Percentiles rank a stretch among this genome's conserved stretches.
Conservation (phyloP, 2,113 vertebrate genomes). For the Epinephelus cyanopodus region DNA sequence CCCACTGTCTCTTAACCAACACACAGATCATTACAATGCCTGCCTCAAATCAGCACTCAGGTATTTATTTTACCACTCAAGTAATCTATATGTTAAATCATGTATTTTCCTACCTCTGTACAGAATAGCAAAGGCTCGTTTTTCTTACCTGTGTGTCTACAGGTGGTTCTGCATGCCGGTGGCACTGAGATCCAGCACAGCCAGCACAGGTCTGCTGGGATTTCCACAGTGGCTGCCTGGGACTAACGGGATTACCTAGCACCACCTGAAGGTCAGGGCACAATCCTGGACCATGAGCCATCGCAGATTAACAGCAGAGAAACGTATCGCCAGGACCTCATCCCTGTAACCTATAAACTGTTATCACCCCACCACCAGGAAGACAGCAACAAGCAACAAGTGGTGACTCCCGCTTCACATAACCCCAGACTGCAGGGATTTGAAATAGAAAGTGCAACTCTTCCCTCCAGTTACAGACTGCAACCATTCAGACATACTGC, state of each 20-base stretch:
- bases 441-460: not conserved
- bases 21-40: not conserved
- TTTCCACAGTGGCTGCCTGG: constrained; percentile 37
- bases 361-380: not conserved
- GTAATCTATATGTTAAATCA: fast-evolving
- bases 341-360: constrained; percentile 34
- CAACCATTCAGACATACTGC: not conserved
- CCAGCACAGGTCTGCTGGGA: constrained; percentile 63
- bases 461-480: not conserved
- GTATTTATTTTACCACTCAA: not conserved
- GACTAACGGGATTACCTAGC: constrained; percentile 76
- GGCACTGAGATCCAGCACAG: constrained; percentile 44
- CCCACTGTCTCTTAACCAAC: not conserved
- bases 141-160: constrained; percentile 81
- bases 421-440: not conserved
- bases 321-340: constrained; percentile 19
- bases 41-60: not conserved
- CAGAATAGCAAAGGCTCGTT: not conserved
- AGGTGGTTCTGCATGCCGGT: constrained; percentile 72
- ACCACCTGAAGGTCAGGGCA: constrained; percentile 73
- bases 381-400: not conserved
- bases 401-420: not conserved
- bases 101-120: not conserved
- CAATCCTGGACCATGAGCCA: constrained; percentile 60
- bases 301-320: constrained; percentile 59